Evolutionary conservation across 1,140 invertebrate genomes (phyloP).

Genomic region (Bombus waltoni): DNA sequence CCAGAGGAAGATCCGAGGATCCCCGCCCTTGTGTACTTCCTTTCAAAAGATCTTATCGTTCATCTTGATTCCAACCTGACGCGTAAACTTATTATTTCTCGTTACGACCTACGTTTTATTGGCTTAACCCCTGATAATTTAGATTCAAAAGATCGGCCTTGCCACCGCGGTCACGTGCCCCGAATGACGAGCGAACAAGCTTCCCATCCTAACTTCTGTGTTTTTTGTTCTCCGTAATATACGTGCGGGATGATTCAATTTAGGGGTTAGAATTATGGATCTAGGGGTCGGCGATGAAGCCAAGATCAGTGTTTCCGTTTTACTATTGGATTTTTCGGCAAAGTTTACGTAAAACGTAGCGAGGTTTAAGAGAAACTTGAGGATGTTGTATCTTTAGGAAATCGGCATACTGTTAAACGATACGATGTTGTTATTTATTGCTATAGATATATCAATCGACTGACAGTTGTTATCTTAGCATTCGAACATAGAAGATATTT

Average conservation of each 20-base stretch:
- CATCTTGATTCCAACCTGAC: slow-evolving; percentile 61
- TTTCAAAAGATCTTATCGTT: slow-evolving; percentile 56
- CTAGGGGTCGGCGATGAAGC: background rate
- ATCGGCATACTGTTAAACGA: no score
- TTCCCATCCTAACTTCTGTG: background rate
- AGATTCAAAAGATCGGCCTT: background rate
- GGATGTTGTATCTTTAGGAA: no score
- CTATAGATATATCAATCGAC: no score
- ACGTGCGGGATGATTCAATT: background rate
- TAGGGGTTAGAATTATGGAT: background rate
- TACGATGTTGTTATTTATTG: no score
- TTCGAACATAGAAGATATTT: no score
- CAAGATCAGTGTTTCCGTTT: no score
- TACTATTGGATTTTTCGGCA: no score
- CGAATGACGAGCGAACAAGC: background rate
- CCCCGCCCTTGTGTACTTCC: slow-evolving; percentile 37
- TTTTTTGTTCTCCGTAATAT: background rate
- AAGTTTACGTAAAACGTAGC: no score
- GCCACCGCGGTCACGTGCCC: background rate
- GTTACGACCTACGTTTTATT: background rate
- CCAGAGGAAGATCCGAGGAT: slow-evolving; percentile 4
- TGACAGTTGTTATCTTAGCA: no score
- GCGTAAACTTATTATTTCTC: slow-evolving; percentile 31
- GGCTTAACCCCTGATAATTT: background rate
- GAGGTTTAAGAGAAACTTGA: no score